These are phyloP conservation scores for Scatophagus argus DNA, from an alignment of 2,113 vertebrate genomes.

Conservation along the genomic window DNA sequence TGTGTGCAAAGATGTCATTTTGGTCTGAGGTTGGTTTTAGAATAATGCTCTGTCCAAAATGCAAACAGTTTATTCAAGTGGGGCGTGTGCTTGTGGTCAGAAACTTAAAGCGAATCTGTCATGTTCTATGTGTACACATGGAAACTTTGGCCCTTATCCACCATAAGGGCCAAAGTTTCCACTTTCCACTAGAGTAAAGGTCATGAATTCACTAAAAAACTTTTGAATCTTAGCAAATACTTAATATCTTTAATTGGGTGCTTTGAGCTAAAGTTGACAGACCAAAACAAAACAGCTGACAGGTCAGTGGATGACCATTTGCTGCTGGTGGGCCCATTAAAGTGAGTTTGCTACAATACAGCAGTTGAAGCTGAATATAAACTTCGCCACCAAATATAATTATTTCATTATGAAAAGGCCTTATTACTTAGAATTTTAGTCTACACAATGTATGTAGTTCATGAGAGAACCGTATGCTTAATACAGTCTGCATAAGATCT, in stretches of 20 bases:
- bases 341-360: background rate
- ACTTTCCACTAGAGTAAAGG: conserved; percentile 15
- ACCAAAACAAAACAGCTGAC: background rate
- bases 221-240: background rate
- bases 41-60: background rate
- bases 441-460: background rate
- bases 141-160: background rate
- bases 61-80: background rate
- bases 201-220: background rate
- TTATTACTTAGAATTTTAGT: background rate
- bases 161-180: too few relatives aligned
- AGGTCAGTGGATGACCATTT: background rate
- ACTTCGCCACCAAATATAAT: background rate
- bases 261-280: background rate
- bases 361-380: background rate
- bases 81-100: background rate
- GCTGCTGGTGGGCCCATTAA: background rate
- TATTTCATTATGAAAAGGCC: background rate
- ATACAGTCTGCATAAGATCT: background rate
- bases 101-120: background rate
- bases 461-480: background rate
- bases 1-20: background rate
- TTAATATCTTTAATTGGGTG: background rate
- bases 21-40: background rate
- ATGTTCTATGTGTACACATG: background rate